Percentiles rank a stretch among this genome's conserved stretches.
These are phyloP conservation scores for Sebastes elongatus DNA, from an alignment of 2,797 vertebrate genomes.

Conservation along the genomic window DNA sequence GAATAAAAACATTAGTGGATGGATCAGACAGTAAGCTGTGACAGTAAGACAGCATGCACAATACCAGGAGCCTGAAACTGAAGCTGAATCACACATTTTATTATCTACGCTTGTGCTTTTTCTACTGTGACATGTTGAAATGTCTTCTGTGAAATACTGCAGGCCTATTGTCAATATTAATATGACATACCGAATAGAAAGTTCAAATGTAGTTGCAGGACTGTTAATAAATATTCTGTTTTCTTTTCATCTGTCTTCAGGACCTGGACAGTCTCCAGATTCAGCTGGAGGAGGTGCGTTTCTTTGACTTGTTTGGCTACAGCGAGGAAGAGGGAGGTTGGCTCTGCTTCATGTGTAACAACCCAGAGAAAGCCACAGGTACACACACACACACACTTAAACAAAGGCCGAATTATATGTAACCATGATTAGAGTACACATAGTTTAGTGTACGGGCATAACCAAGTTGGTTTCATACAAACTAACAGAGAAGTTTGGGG, in stretches of 20 bases:
- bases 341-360: slow-evolving; percentile 99
- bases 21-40: background rate
- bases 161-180: background rate
- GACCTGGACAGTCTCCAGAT: slow-evolving; percentile 90
- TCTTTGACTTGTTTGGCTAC: slow-evolving; percentile 96
- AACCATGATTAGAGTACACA: background rate
- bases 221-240: background rate
- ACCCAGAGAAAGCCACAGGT: slow-evolving; percentile 95
- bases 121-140: background rate
- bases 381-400: slow-evolving; percentile 30
- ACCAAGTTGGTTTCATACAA: background rate
- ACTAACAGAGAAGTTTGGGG: background rate
- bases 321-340: slow-evolving; percentile 88
- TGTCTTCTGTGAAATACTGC: background rate
- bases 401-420: background rate
- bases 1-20: background rate
- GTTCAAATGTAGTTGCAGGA: background rate
- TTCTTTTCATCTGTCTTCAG: slow-evolving; percentile 69
- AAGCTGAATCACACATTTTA: background rate
- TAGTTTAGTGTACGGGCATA: background rate
- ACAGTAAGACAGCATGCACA: background rate
- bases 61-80: background rate
- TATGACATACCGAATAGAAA: background rate
- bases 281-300: slow-evolving; percentile 94
- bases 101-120: background rate